Evolutionary conservation across 1,140 invertebrate species (phyloP).

Genomic region (Drosophila persimilis): DNA sequence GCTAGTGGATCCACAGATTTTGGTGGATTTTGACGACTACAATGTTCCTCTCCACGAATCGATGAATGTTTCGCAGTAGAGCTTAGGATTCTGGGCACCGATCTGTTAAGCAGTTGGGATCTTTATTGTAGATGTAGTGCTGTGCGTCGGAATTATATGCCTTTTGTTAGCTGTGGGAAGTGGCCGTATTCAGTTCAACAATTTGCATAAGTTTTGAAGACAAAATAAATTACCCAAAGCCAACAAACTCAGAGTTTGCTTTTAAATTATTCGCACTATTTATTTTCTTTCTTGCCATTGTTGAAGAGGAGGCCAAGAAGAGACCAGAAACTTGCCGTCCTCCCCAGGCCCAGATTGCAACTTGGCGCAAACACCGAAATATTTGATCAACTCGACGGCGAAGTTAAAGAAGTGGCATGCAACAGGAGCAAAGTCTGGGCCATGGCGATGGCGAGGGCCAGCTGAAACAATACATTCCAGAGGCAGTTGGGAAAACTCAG

Average conservation of each 20-base stretch:
- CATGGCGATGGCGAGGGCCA: slow-evolving; percentile 15
- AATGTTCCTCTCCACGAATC: slow-evolving; percentile 2
- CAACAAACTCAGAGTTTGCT: neutral
- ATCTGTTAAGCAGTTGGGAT: accelerated
- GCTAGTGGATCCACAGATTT: too few species aligned
- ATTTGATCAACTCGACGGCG: slow-evolving; percentile 36
- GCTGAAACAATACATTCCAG: slow-evolving; percentile 50
- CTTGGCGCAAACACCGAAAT: slow-evolving; percentile 41
- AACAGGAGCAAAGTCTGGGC: slow-evolving; percentile 11
- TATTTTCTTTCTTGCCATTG: slow-evolving; percentile 3
- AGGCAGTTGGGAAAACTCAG: slow-evolving; percentile 5
- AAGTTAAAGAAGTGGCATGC: slow-evolving; percentile 49
- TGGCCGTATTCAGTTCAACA: neutral
- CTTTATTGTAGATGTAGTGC: slow-evolving; percentile 1
- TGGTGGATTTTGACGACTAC: neutral
- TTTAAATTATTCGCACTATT: neutral
- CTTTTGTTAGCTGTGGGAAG: neutral
- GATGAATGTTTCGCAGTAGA: too few species aligned
- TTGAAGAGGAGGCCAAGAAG: neutral
- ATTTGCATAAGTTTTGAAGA: neutral
- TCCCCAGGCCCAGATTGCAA: neutral
- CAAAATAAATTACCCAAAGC: too few species aligned
- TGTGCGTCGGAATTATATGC: neutral
- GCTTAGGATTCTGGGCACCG: neutral
- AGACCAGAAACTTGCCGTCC: neutral